Evolutionary conservation across 2,113 vertebrate species (phyloP), one percentile per base, ranked within the genome.

Genomic region (Corydoras maculifer): DNA sequence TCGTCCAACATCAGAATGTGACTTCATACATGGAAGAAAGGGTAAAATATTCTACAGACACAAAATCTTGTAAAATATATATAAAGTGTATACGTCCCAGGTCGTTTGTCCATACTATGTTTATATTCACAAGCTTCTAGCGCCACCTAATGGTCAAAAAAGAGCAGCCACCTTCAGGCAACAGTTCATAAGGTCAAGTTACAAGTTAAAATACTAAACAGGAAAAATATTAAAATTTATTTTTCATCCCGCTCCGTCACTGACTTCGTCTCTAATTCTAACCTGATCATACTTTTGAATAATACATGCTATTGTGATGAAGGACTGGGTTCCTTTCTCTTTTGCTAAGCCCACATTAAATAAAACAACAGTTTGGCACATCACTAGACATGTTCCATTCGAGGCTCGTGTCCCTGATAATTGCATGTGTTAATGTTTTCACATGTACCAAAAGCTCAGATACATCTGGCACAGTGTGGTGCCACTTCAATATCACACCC

Each of bases 401-500:
- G 9, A 25, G 13, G 8, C 54, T 32, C 25, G 54, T 59, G 62
- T 32, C 18, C 4, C 13, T 25, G 53, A 12, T 30, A 72, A 59
- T 4, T 13, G 32, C 58, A 68, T 13, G 65, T 57, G 58, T 57
- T 31, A 49, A 29, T 11, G 13, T 29, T 15, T 51, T 68, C 72
- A 74, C 58, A 35, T 74, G 64, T 3, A 8, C 58, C 67, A 32
- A 73, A 58, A 15, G 43, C 70, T 61, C 3, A 12, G 5, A 43
- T 30, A 55, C 31, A 48, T 67, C 65, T 66, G 65, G 48, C 12
- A 3, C 65, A 66, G 29, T 18, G 54, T 58, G 54, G 53, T 14
- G 61, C 55, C 50, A 55, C 61, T 55, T 67, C 58, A 62, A 50
- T 62, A 50, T 58, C 49, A 30, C 72, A 54, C 72, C 51, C 60